Percentiles rank a stretch among this genome's conserved stretches.
Evolutionary conservation across 2,888 invertebrate species (phyloP).

Genomic region (Drosophila maculinotata): DNA sequence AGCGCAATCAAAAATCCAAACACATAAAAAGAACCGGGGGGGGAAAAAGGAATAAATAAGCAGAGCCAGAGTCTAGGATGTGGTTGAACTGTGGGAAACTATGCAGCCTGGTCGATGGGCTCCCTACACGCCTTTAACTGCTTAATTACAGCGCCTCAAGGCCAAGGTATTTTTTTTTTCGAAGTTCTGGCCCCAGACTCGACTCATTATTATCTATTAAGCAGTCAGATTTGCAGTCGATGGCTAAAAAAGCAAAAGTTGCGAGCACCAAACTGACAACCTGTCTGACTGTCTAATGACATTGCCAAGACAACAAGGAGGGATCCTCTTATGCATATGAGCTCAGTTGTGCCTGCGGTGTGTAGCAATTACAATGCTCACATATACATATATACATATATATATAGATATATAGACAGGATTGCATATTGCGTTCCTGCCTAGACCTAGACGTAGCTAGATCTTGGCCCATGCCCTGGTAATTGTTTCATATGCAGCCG

Average conservation of each 20-base stretch:
- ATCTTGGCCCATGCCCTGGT: constrained; percentile 51
- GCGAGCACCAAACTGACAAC: constrained; percentile 29
- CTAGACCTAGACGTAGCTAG: constrained; percentile 39
- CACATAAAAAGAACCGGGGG: constrained; percentile 30
- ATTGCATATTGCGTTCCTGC: constrained; percentile 31
- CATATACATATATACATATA: constrained; percentile 22
- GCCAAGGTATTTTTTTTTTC: too few species aligned
- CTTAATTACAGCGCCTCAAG: constrained; percentile 79
- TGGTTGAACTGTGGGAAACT: constrained; percentile 67
- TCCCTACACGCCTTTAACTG: constrained; percentile 71
- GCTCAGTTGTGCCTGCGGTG: constrained; percentile 34
- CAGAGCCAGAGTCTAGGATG: constrained; percentile 44
- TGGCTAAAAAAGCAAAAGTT: constrained; percentile 53
- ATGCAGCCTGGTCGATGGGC: constrained; percentile 18
- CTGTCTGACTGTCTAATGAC: constrained; percentile 76
- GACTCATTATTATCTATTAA: constrained; percentile 81
- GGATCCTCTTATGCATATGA: constrained; percentile 1
- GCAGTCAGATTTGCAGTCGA: constrained; percentile 61
- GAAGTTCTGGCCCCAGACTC: constrained; percentile 48
- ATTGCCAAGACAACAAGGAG: constrained; percentile 42
- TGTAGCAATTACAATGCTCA: constrained; percentile 75
- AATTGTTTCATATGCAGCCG: constrained; percentile 81
- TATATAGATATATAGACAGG: constrained; percentile 42
- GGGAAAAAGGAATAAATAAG: not conserved
- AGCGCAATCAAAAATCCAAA: constrained; percentile 79